These are phyloP conservation scores for Tragulus kanchil DNA, from an alignment of 2,113 vertebrate species.

Conservation along the genomic window DNA sequence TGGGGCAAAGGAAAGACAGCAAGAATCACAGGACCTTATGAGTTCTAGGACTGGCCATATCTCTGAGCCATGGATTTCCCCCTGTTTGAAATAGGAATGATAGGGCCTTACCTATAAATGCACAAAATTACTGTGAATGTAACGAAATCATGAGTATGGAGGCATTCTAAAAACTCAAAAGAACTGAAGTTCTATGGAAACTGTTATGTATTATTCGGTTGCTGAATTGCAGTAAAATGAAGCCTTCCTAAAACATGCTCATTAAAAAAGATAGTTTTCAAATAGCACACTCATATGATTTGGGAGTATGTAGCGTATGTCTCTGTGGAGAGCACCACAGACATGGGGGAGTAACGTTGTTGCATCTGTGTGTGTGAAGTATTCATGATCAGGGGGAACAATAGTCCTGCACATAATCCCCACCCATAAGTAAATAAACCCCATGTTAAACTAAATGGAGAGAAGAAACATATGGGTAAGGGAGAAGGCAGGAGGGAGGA, in stretches of 20 bases:
- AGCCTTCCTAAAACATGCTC: neutral
- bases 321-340: rapidly evolving
- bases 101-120: neutral
- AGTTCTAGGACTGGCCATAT: neutral
- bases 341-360: rapidly evolving
- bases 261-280: neutral
- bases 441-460: neutral
- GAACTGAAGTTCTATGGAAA: neutral
- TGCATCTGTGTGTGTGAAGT: neutral
- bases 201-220: neutral
- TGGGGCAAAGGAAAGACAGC: neutral
- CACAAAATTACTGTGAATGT: neutral
- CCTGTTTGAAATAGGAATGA: neutral
- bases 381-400: neutral
- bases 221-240: neutral
- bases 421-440: neutral
- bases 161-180: neutral
- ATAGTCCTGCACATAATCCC: neutral
- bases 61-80: neutral
- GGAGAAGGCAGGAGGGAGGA: neutral
- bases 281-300: neutral
- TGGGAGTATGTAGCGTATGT: neutral
- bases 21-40: neutral
- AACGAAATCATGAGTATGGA: neutral
- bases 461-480: neutral